Evolutionary conservation across 2,113 vertebrate species (phyloP).

Genomic region (Catharus minimus): DNA sequence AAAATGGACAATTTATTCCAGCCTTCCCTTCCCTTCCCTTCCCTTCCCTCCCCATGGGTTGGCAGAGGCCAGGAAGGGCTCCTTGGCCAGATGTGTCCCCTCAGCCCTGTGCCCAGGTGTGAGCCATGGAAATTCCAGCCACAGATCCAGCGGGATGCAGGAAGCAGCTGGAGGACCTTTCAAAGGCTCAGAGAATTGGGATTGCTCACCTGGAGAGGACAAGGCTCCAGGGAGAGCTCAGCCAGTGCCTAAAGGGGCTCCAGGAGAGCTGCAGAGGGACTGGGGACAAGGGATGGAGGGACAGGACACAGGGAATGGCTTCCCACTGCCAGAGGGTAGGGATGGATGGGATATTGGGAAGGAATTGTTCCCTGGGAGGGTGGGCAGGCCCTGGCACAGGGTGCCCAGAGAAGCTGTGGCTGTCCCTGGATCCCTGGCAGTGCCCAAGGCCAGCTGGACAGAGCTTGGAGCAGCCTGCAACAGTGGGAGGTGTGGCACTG

Average conservation of each 20-base stretch:
- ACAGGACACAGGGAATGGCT: neutral
- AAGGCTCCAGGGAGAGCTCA: neutral
- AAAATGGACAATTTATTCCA: neutral
- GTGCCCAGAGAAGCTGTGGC: neutral
- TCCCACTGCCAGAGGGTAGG: no score
- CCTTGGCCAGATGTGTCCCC: neutral
- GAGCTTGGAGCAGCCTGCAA: neutral
- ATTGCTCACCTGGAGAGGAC: neutral
- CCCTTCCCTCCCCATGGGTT: neutral
- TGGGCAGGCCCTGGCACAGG: no score
- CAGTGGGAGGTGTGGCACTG: accelerated
- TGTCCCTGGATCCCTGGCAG: neutral
- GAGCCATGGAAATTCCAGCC: no score
- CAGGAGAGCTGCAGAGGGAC: neutral
- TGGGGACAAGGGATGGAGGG: neutral
- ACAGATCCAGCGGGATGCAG: neutral
- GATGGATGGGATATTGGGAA: no score
- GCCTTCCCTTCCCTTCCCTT: neutral
- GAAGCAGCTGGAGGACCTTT: neutral
- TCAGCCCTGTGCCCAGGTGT: accelerated
- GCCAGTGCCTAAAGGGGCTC: neutral
- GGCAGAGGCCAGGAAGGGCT: neutral
- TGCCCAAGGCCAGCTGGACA: neutral
- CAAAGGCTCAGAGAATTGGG: neutral
- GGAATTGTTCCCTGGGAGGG: no score